Percentiles rank a stretch among this genome's conserved stretches.
phyloP scores from a whole-genome alignment of 2,797 vertebrate genomes.

The Myotis pilosus region DNA sequence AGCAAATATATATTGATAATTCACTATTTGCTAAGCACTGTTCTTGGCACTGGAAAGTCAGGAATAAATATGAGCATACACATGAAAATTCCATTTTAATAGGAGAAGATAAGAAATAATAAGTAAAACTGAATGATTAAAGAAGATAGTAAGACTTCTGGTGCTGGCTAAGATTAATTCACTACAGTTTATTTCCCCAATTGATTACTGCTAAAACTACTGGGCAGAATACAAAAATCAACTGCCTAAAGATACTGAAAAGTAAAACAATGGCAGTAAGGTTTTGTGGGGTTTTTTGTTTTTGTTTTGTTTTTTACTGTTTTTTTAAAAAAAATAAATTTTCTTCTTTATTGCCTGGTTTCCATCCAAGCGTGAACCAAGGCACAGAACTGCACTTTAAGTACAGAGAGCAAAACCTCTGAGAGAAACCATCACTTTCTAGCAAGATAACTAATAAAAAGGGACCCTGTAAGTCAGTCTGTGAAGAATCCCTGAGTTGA shows the following conservation, averaged over 20 bases:
- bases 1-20: background rate
- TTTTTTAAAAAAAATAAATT: background rate
- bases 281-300: no score
- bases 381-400: background rate
- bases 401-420: background rate
- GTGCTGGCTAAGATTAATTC: background rate
- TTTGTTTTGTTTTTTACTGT: background rate
- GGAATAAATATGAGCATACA: background rate
- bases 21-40: background rate
- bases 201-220: background rate
- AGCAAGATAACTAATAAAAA: background rate
- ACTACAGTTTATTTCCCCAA: background rate
- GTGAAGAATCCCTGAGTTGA: background rate
- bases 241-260: background rate
- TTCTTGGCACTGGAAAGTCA: background rate
- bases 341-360: background rate
- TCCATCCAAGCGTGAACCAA: background rate
- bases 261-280: background rate
- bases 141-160: background rate
- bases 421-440: background rate
- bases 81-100: background rate
- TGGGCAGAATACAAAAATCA: background rate
- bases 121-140: slow-evolving; percentile 4
- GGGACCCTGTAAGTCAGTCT: background rate
- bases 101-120: background rate